These are phyloP conservation scores for Miopithecus talapoin DNA, from an alignment of 2,797 vertebrate genomes.

Conservation along the genomic window DNA sequence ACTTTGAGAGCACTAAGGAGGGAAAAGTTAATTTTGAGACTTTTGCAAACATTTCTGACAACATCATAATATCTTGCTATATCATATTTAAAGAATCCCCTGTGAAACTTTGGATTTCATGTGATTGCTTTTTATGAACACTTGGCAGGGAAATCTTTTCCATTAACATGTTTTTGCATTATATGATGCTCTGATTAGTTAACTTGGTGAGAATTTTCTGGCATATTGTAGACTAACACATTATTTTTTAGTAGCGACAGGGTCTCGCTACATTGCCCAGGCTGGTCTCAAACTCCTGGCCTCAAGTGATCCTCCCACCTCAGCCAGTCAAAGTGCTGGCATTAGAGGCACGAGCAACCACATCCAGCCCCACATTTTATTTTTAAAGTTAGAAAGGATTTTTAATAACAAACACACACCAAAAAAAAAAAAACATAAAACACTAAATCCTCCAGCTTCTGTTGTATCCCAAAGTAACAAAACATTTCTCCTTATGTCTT, in stretches of 20 bases:
- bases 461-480: background rate
- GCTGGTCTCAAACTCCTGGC: background rate
- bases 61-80: background rate
- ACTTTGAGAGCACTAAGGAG: background rate
- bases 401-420: background rate
- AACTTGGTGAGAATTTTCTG: background rate
- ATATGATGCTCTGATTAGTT: background rate
- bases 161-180: background rate
- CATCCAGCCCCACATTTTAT: background rate
- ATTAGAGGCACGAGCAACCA: background rate
- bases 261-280: background rate
- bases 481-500: background rate
- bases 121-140: background rate
- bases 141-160: background rate
- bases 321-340: background rate
- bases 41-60: background rate
- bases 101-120: background rate
- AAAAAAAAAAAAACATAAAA: background rate
- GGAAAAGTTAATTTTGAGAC: background rate
- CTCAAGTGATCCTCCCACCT: background rate
- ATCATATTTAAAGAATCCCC: background rate
- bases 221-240: background rate
- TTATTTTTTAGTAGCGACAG: background rate
- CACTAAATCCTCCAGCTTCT: background rate
- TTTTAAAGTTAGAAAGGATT: background rate